phyloP scores from a whole-genome alignment of 2,888 invertebrate species.

The Nomada hirtipes region DNA sequence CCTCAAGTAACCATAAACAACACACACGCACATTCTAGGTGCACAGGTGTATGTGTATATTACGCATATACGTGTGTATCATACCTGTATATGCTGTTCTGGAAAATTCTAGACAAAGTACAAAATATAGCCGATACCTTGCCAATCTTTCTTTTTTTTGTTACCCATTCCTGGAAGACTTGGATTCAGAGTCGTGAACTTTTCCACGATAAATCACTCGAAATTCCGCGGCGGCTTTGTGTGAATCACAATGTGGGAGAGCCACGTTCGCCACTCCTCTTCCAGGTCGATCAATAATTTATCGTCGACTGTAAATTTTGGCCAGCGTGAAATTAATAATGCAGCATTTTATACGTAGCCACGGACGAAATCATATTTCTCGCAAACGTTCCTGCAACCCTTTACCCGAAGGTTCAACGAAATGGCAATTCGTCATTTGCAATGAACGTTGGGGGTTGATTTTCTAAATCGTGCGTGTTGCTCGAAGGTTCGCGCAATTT shows the following conservation, averaged over 20 bases:
- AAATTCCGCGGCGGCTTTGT: slow-evolving; percentile 42
- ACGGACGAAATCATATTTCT: slow-evolving; percentile 32
- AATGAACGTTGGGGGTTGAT: not conserved
- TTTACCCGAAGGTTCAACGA: not conserved
- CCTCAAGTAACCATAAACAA: too few species aligned
- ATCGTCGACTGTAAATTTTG: slow-evolving; percentile 50
- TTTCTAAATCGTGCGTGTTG: not conserved
- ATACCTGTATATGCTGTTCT: not conserved
- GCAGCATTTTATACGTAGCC: slow-evolving; percentile 38
- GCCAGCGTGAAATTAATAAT: slow-evolving; percentile 38
- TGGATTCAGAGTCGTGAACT: slow-evolving; percentile 9
- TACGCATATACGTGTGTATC: too few species aligned
- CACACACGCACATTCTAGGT: too few species aligned
- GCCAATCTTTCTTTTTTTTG: not conserved
- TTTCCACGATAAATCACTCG: slow-evolving; percentile 39
- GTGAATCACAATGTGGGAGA: slow-evolving; percentile 36
- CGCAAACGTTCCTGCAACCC: not conserved
- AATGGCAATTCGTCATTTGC: too few species aligned
- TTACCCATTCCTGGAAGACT: not conserved
- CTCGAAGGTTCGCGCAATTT: slow-evolving; percentile 12
- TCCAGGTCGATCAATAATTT: slow-evolving; percentile 52
- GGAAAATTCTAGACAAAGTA: not conserved
- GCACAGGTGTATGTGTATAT: too few species aligned
- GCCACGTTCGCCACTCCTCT: slow-evolving; percentile 41
- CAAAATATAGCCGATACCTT: not conserved